A percentile compares a stretch with the other conserved stretches of the same genome.
Evolutionary conservation across 2,113 vertebrate genomes (phyloP).

Genomic region (Emberiza fucata): DNA sequence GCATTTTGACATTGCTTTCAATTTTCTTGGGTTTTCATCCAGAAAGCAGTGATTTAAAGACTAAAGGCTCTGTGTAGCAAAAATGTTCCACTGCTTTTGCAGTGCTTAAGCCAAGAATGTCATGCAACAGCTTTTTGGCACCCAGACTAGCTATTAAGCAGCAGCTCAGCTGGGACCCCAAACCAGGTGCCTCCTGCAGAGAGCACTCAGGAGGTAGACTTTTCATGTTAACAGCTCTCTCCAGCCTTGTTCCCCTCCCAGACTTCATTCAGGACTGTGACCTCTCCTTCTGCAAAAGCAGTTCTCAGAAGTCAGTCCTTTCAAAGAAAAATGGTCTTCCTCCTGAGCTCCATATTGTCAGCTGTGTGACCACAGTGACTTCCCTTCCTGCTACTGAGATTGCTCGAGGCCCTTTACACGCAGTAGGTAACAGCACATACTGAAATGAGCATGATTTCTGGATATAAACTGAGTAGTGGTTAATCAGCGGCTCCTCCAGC

Average conservation of each 20-base stretch:
- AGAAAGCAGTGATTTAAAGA: constrained; percentile 44
- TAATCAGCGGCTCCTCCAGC: background rate
- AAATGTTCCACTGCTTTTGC: constrained; percentile 56
- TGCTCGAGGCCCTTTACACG: background rate
- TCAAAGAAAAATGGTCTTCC: background rate
- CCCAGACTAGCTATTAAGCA: constrained; percentile 41
- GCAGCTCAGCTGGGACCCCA: constrained; percentile 24
- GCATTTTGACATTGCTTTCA: constrained; percentile 1
- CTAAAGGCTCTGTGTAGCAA: constrained; percentile 39
- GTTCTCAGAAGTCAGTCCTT: background rate
- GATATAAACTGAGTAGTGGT: background rate
- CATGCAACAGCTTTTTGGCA: constrained; percentile 50
- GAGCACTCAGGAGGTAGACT: background rate
- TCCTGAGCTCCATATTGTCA: background rate
- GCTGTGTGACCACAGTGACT: background rate
- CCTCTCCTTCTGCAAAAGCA: background rate
- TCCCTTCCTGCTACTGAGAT: background rate
- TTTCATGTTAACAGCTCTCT: background rate
- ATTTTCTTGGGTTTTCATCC: constrained; percentile 25
- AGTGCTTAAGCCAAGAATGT: constrained; percentile 36
- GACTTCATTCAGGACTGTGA: background rate
- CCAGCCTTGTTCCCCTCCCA: background rate
- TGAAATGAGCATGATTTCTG: background rate
- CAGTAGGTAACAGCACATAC: background rate
- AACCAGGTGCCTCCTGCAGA: constrained; percentile 54